These are phyloP conservation scores for Electrona antarctica DNA, from an alignment of 2,113 vertebrate genomes.

Conservation along the genomic window DNA sequence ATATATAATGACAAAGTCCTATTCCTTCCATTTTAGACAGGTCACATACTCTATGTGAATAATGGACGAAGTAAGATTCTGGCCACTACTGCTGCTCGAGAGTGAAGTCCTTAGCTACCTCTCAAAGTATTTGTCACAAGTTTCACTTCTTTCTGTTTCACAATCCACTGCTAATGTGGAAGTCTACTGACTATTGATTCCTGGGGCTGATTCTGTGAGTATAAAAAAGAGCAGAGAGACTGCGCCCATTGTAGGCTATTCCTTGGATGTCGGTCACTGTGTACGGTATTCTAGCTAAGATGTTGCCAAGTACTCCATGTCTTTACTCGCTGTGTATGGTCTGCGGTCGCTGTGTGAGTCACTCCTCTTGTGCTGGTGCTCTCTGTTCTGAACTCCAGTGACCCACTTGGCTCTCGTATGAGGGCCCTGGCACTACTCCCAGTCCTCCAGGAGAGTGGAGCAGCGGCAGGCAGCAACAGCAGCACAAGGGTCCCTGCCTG, in stretches of 20 bases:
- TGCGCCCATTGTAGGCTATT: no score
- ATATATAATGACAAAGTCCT: no score
- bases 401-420: slow-evolving; percentile 68
- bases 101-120: no score
- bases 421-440: slow-evolving; percentile 61
- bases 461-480: slow-evolving; percentile 45
- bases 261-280: background rate
- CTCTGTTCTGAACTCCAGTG: slow-evolving; percentile 55
- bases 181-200: no score
- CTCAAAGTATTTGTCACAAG: no score
- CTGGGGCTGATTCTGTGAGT: no score
- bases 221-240: no score
- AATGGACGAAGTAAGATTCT: no score
- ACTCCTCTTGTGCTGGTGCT: slow-evolving; percentile 30
- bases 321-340: background rate
- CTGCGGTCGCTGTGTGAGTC: slow-evolving; percentile 17
- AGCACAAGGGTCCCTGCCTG: slow-evolving; percentile 48
- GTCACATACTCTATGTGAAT: background rate
- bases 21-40: no score
- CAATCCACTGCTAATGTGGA: no score
- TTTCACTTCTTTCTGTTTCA: no score
- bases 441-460: slow-evolving; percentile 51
- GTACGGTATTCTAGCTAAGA: background rate
- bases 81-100: no score
- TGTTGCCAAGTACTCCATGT: background rate